Evolutionary conservation across 2,113 vertebrate genomes (phyloP), one percentile per base, ranked within the genome.

Genomic region (Amphiprion ocellaris): DNA sequence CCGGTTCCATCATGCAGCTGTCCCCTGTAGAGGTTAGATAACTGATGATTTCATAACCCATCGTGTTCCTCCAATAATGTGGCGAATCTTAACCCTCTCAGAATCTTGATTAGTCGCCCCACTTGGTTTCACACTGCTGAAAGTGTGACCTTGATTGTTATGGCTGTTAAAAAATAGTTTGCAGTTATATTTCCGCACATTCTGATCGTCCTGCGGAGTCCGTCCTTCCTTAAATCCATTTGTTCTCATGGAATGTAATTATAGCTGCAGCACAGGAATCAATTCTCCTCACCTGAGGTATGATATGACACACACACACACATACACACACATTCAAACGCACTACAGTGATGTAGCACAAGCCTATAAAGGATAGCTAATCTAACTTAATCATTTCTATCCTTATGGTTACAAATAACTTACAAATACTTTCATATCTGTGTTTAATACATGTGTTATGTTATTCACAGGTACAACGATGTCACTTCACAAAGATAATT

Each of bases 221-320:
- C 0, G 26, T 24, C 72, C 50, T 56, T 49, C 52, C 69, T 87
- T n/a, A 56, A 88, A 89, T 86, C 67, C 73, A 88, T 89, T 92
- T 78, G 69, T 90, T 87, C 68, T 86, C 46, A 24, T 61, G 33
- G 70, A 84, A 87, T 90, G 82, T 79, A 88, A 91, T 93, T 89
- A 92, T 89, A 69, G 62, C 85, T 47, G 28, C 81, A 88, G 87
- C 77, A 84, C 26, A 81, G 56, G 81, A 90, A 93, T 92, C 83
- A 74, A 87, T 93, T 90, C 28, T 83, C 87, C 69, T 69, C 49
- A 84, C 68, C 83, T 74, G 19, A 66, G 74, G 54, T 72, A 58
- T 68, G 54, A 77, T 30, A 55, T 63, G 56, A 56, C 67, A 69
- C 46, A 46, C 5, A 46, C 37, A 66, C 46, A 66, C 68, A 60